A percentile compares a stretch with the other conserved stretches of the same genome.
phyloP scores from a whole-genome alignment of 2,113 vertebrate species.

The Polypterus bichir region DNA sequence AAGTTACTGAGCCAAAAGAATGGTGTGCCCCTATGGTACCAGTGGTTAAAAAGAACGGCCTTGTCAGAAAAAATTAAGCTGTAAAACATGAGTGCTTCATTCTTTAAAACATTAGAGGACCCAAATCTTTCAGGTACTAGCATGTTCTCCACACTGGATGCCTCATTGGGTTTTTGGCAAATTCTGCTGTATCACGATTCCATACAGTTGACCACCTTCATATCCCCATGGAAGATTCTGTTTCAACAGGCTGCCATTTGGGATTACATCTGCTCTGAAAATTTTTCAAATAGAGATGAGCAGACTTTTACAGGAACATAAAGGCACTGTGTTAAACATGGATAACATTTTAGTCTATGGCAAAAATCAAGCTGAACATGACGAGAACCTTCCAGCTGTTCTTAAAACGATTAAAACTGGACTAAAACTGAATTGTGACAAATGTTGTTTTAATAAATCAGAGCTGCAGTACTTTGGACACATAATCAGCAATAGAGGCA shows the following conservation, averaged over 20 bases:
- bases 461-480: not conserved
- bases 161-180: not conserved
- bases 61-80: not conserved
- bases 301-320: not conserved
- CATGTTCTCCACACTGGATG: not conserved
- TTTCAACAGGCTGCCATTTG: conserved; percentile 3
- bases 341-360: not conserved
- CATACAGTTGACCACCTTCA: not conserved
- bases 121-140: not conserved
- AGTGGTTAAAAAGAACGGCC: not conserved
- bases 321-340: not conserved
- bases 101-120: not conserved
- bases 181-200: not conserved
- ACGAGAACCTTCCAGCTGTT: not conserved
- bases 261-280: not conserved
- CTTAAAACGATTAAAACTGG: not conserved
- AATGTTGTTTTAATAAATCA: not conserved
- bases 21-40: conserved; percentile 2
- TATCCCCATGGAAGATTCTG: not conserved
- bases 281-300: not conserved
- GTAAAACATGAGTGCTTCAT: not conserved
- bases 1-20: not conserved
- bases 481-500: too few relatives aligned
- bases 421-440: not conserved
- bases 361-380: not conserved